These are phyloP conservation scores for Andrena bicolor DNA, from an alignment of 2,888 invertebrate species.

Conservation along the genomic window DNA sequence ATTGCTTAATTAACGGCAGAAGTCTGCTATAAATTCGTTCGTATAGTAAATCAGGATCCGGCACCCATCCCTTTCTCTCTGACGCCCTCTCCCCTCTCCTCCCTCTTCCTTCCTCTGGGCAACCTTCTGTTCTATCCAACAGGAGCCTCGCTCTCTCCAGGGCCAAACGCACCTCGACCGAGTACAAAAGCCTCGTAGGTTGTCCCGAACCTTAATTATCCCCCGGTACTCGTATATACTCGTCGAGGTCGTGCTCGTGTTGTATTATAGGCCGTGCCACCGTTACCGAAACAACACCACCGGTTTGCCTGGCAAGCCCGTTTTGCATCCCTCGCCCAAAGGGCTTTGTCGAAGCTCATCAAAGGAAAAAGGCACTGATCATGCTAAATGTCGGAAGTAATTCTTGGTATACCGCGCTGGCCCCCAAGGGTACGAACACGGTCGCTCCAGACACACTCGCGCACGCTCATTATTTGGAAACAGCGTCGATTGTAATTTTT, in stretches of 20 bases:
- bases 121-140: slow-evolving; percentile 28
- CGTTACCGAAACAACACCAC: slow-evolving; percentile 64
- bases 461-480: no score
- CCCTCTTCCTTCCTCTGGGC: neutral
- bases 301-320: slow-evolving; percentile 53
- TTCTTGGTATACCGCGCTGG: slow-evolving; percentile 27
- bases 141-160: slow-evolving; percentile 22
- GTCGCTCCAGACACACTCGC: neutral
- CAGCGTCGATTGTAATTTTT: no score
- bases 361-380: slow-evolving; percentile 53
- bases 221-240: slow-evolving; percentile 65
- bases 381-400: slow-evolving; percentile 37
- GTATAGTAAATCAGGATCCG: slow-evolving; percentile 67
- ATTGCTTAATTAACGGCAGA: slow-evolving; percentile 72
- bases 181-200: slow-evolving; percentile 71
- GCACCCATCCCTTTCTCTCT: slow-evolving; percentile 4
- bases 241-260: slow-evolving; percentile 60
- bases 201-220: slow-evolving; percentile 74
- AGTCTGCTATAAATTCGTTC: slow-evolving; percentile 68
- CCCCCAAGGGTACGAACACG: neutral
- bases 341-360: slow-evolving; percentile 40
- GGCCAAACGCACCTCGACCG: slow-evolving; percentile 57
- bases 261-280: slow-evolving; percentile 66
- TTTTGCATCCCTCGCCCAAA: slow-evolving; percentile 53
- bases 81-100: neutral